Percentiles rank a stretch among this genome's conserved stretches.
Evolutionary conservation across 2,888 invertebrate species (phyloP).

Genomic region (Andricus curvator): DNA sequence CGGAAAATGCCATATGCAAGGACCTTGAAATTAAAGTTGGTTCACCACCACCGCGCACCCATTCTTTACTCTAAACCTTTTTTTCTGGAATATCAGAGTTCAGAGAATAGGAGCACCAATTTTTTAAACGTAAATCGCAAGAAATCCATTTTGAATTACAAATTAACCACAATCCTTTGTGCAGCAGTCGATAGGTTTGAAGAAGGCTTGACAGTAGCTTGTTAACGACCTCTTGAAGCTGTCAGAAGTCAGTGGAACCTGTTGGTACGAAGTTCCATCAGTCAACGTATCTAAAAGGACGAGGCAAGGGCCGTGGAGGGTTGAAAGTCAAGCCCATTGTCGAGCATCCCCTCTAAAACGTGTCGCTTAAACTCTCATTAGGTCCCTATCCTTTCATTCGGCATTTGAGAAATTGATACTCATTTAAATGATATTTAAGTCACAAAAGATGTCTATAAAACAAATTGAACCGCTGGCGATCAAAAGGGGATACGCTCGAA

Average conservation of each 20-base stretch:
- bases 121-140: not conserved
- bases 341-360: slow-evolving; percentile 61
- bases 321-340: slow-evolving; percentile 66
- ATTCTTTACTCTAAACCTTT: no score
- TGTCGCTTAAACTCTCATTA: slow-evolving; percentile 73
- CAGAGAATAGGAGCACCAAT: no score
- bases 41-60: no score
- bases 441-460: not conserved
- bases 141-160: not conserved
- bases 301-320: slow-evolving; percentile 60
- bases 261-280: slow-evolving; percentile 60
- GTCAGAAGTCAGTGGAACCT: slow-evolving; percentile 50
- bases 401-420: slow-evolving; percentile 32
- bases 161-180: not conserved
- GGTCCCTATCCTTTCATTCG: slow-evolving; percentile 60
- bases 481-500: no score
- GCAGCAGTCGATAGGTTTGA: not conserved
- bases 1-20: no score
- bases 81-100: no score
- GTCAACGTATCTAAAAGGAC: slow-evolving; percentile 62
- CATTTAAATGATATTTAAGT: not conserved
- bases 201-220: slow-evolving; percentile 30
- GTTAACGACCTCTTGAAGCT: slow-evolving; percentile 21
- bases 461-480: no score
- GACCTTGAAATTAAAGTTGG: no score